phyloP scores from a whole-genome alignment of 2,113 vertebrate genomes.

The Centrocercus urophasianus region DNA sequence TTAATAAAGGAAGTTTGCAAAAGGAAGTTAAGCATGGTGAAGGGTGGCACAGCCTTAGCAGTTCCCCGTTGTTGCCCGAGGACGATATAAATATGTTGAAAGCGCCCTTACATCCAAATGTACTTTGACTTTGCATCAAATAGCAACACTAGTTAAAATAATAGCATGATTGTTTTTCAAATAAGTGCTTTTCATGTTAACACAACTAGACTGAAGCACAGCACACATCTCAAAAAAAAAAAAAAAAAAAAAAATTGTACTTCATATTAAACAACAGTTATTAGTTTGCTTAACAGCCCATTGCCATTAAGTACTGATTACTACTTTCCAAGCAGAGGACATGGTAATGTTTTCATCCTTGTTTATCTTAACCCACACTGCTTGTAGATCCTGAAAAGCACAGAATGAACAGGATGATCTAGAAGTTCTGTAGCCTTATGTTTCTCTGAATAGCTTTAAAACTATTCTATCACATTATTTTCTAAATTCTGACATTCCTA shows the following conservation, averaged over 20 bases:
- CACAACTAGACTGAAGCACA: neutral
- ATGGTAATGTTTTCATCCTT: neutral
- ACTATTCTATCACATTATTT: neutral
- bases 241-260: neutral
- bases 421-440: neutral
- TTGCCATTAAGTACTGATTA: neutral
- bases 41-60: neutral
- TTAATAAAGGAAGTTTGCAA: slow-evolving; percentile 9
- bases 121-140: neutral
- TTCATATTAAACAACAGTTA: neutral
- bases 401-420: neutral
- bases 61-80: neutral
- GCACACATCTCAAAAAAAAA: neutral
- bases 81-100: slow-evolving; percentile 8
- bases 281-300: neutral
- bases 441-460: neutral
- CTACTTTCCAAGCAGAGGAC: neutral
- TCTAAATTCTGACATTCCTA: neutral
- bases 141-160: slow-evolving; percentile 17
- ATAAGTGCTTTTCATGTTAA: neutral
- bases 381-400: neutral
- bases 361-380: neutral
- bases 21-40: neutral
- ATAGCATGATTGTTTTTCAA: neutral
- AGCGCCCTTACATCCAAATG: slow-evolving; percentile 10